phyloP scores from a whole-genome alignment of 2,113 vertebrate genomes.

The Lipophrys pholis region DNA sequence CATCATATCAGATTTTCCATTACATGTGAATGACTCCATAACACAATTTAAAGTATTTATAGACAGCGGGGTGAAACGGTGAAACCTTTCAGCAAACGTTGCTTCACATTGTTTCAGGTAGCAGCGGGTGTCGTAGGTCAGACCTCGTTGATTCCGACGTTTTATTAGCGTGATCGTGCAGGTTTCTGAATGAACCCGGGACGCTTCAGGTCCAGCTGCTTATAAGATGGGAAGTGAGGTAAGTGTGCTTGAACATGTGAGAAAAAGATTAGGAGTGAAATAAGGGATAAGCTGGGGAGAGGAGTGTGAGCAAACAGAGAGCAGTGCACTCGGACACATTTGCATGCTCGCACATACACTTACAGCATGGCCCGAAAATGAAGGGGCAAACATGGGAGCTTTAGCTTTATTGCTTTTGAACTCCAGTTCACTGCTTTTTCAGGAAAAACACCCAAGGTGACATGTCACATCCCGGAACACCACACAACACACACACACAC shows the following conservation, averaged over 20 bases:
- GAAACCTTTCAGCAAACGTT: background rate
- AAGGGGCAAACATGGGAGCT: conserved; percentile 13
- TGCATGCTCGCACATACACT: background rate
- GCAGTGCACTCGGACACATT: background rate
- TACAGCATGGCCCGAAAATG: background rate
- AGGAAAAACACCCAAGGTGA: conserved; percentile 56
- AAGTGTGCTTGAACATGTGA: background rate
- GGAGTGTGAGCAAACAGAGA: background rate
- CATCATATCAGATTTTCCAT: conserved; percentile 55
- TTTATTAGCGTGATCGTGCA: background rate
- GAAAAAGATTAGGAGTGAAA: conserved; percentile 5
- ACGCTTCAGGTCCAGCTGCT: background rate
- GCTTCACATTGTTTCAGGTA: background rate
- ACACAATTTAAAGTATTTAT: conserved; percentile 43
- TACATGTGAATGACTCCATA: conserved; percentile 44
- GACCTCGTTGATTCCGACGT: background rate
- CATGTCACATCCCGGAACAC: conserved; percentile 13
- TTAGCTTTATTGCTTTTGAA: conserved; percentile 35
- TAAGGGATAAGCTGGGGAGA: background rate
- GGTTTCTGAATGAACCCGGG: conserved; percentile 2
- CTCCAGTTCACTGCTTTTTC: conserved; percentile 18
- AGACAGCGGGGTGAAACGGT: conserved; percentile 24
- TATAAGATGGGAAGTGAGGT: conserved; percentile 1
- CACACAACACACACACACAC: conserved; percentile 1
- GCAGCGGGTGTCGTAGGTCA: background rate